Conservation (phyloP, 2,888 invertebrate genomes). For the Smittia sp. region DNA sequence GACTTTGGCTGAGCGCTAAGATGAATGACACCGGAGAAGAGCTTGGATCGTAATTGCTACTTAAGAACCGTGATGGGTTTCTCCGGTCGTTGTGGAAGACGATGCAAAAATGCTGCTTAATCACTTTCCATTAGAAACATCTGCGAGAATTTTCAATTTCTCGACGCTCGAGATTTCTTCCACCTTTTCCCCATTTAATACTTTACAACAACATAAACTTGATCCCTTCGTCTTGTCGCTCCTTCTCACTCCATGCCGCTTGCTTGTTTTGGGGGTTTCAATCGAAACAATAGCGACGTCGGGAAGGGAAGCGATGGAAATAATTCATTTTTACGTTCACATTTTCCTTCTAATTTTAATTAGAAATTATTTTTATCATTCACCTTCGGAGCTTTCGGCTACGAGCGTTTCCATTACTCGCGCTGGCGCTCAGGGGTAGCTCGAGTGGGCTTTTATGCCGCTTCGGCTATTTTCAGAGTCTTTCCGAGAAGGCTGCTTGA, state of each 20-base stretch:
- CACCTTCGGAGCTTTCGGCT: too few relatives aligned
- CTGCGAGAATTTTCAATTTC: conserved; percentile 19
- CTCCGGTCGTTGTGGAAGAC: neutral
- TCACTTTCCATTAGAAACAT: conserved; percentile 36
- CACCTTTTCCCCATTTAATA: conserved; percentile 7
- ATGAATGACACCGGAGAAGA: neutral
- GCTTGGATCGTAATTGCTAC: neutral
- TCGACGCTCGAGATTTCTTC: neutral
- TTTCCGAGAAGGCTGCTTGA: too few relatives aligned
- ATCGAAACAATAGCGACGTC: neutral
- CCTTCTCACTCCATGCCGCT: neutral
- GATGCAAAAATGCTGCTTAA: conserved; percentile 25
- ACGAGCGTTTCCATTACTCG: too few relatives aligned
- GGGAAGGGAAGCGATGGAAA: neutral
- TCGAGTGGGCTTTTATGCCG: too few relatives aligned
- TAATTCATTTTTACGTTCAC: conserved; percentile 17
- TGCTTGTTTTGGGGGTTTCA: neutral
- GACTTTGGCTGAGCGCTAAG: neutral
- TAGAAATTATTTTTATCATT: neutral
- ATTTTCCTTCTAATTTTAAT: conserved; percentile 20
- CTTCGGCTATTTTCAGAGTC: too few relatives aligned
- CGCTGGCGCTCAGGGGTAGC: too few relatives aligned
- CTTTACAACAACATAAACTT: conserved; percentile 6
- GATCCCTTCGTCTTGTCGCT: neutral
- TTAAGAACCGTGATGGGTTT: neutral